Conservation (phyloP, 2,888 invertebrate genomes). For the Cantharis lateralis region DNA sequence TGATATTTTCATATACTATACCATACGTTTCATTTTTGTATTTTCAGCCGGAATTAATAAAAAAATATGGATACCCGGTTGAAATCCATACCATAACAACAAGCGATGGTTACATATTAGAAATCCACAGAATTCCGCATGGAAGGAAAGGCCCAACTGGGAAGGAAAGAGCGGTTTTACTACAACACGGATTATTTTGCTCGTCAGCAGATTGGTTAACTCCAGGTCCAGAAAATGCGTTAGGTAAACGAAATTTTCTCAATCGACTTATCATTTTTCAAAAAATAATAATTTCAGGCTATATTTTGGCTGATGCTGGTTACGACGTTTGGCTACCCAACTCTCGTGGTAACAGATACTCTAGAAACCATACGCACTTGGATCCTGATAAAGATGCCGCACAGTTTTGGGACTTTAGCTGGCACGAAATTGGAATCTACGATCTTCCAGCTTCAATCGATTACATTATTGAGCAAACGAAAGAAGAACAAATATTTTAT, state of each 20-base stretch:
- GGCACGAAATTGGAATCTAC: conserved; percentile 76
- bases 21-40: background rate
- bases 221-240: background rate
- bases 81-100: background rate
- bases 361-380: conserved; percentile 55
- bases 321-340: conserved; percentile 64
- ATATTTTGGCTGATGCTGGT: conserved; percentile 55
- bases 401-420: conserved; percentile 58
- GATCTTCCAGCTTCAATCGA: conserved; percentile 82
- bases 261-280: background rate
- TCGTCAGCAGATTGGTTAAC: background rate
- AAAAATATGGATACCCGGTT: background rate
- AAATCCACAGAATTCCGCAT: background rate
- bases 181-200: background rate
- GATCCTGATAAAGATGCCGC: background rate
- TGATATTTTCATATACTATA: background rate
- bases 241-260: background rate
- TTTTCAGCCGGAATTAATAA: background rate
- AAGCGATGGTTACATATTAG: background rate
- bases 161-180: background rate
- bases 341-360: conserved; percentile 64
- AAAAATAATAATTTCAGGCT: conserved; percentile 51
- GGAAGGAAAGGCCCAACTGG: background rate
- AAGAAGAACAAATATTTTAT: conserved; percentile 59
- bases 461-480: conserved; percentile 62